Evolutionary conservation across 2,113 vertebrate genomes (phyloP).

Genomic region (Camelus dromedarius): DNA sequence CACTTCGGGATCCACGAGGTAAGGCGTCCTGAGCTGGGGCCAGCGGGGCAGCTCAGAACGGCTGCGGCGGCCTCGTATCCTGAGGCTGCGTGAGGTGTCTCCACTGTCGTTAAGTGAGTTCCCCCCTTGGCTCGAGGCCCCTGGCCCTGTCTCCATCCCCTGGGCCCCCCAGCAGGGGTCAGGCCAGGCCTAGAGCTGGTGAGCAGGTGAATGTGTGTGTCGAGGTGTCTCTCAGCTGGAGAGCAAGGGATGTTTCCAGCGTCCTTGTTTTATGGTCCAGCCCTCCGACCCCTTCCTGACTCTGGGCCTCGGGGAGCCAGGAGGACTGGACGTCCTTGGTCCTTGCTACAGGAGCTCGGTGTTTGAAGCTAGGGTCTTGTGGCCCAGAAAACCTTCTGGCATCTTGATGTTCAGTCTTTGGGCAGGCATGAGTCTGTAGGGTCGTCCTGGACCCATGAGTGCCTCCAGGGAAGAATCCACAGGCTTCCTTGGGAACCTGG

Average conservation of each 20-base stretch:
- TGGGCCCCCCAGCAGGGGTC: neutral
- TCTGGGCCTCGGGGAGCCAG: neutral
- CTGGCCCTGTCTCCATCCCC: neutral
- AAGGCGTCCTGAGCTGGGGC: constrained; percentile 42
- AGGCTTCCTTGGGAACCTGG: neutral
- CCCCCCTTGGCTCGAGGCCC: neutral
- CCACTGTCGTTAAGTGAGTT: neutral
- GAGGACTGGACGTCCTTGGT: neutral
- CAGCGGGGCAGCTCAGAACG: no score
- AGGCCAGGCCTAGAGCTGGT: neutral
- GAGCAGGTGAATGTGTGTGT: neutral
- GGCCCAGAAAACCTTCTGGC: neutral
- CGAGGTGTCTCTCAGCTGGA: neutral
- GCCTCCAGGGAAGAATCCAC: neutral
- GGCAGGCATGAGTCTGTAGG: neutral
- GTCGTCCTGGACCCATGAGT: neutral
- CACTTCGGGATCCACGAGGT: constrained; percentile 99
- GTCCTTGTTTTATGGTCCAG: neutral
- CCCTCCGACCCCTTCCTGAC: neutral
- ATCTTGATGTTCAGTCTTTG: neutral
- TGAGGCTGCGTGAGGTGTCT: neutral
- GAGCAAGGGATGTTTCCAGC: neutral
- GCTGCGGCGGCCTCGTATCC: neutral
- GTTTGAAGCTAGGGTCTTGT: neutral
- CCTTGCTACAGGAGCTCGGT: neutral